Base-by-base conservation (phyloP, 2,888 invertebrate species). In the Cheilosia pagana region DNA sequence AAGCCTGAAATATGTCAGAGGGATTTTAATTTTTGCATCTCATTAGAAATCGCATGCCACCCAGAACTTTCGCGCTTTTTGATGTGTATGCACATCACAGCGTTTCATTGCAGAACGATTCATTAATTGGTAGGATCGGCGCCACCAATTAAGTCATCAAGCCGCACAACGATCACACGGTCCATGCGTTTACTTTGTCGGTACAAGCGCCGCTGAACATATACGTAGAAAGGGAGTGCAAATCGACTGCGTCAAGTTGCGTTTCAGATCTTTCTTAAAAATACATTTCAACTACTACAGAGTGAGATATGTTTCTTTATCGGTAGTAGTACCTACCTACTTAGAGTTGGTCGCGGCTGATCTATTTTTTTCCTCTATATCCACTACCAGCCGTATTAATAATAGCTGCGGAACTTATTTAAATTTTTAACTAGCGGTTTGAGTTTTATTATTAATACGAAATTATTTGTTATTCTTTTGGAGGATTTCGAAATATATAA, bases 101-200 rank as follows among this genome's bases (percentile, higher is more conserved):
- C 7, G 8, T 60, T 59, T 53, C 25, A 3, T 41, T 21, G 10
- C 23, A 16, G 21, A 50, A 57, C 23, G 60, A 31, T 19, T 57
- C 68, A 55, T 52, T 71, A 77, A 63, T 55, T 65, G 57, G n/a
- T 41, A 65, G 23, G 10, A 10, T 45, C 67, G 70, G 77, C 81
- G 77, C 81, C 77, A 72, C 71, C 77, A 72, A 82, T 82, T 82
- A 82, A 82, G 81, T 65, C 67, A 77, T 82, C 81, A 81, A 45
- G 28, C 23, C 28, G 53, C 62, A 48, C 35, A 19, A 10, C 19
- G 52, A 75, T 75, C 16, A 25, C 39, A 55, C 7, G 59, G 21
- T 62, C 1, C 16, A 19, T 50, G 31, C 3, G 4, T 63, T 41
- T 19, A 23, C 76, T 82, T 67, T 77, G 81, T 71, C 81, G 81